Evolutionary conservation across 2,113 vertebrate species (phyloP).

Genomic region (Hepsetus odoe): DNA sequence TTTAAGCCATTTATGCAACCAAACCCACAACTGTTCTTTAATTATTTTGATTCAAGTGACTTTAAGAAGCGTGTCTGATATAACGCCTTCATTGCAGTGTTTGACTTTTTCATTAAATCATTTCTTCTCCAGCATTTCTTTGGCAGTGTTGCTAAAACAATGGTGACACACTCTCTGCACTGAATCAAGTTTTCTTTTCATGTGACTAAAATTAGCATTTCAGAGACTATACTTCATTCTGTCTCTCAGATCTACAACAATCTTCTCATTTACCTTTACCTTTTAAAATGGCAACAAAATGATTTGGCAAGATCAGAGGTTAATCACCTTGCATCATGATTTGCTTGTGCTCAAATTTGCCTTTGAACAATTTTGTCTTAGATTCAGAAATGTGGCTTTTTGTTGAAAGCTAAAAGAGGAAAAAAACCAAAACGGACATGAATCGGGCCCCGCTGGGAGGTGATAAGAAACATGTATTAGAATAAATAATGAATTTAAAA

Average conservation of each 20-base stretch:
- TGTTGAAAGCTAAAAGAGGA: constrained; percentile 2
- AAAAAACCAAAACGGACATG: background rate
- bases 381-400: constrained; percentile 11
- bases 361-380: constrained; percentile 23
- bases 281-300: constrained; percentile 58
- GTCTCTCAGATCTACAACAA: constrained; percentile 57
- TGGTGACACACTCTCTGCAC: constrained; percentile 20
- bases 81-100: background rate
- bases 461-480: constrained; percentile 5
- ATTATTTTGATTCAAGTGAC: constrained; percentile 29
- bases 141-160: constrained; percentile 38
- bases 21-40: constrained; percentile 20
- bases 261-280: constrained; percentile 54
- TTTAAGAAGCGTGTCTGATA: background rate
- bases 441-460: background rate
- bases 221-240: constrained; percentile 44
- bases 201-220: constrained; percentile 67
- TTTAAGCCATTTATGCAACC: constrained; percentile 24
- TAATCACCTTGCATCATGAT: constrained; percentile 44
- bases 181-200: constrained; percentile 52
- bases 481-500: constrained; percentile 17
- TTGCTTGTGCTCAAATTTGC: constrained; percentile 23
- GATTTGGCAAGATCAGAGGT: constrained; percentile 51
- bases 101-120: constrained; percentile 23
- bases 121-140: constrained; percentile 37